Evolutionary conservation across 2,888 invertebrate species (phyloP), one percentile per base, ranked within the genome.

Genomic region (Leptogaster cylindrica): DNA sequence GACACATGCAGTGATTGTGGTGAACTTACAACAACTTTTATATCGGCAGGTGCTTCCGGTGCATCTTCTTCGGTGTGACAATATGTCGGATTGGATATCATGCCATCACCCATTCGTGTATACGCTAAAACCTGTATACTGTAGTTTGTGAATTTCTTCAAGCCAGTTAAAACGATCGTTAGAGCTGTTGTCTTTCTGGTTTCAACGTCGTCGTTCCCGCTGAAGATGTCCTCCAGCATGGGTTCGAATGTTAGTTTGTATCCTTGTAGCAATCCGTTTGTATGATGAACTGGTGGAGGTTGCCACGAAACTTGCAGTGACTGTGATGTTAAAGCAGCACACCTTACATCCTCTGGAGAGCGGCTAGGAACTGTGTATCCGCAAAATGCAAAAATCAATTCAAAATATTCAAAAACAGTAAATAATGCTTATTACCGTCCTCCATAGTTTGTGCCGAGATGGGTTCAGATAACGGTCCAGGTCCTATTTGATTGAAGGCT

Each of bases 61-160:
- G 89, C 92, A 80, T 92, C 92, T 82, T 92, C 91, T 73, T 89
- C 88, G 2, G 92, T 92, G 74, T 87, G 87, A 75, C 92, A 90
- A 77, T 85, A 89, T 31, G 88, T 83, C 0, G 89, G 85, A 69
- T 84, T 81, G 31, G 90, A 88, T 67, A 87, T 79, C 3, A 87
- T 84, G 2, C 92, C 92, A 76, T 91, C 91, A 0, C 92, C 92
- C 74, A 90, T 87, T 76, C 90, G 84, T 0, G 92, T 92, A 77
- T 85, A 90, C 0, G 92, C 91, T 74, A 91, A 77, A 7, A 92
- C 89, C 81, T 91, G 90, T 69, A 92, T 84, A 76, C 90, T 91
- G 79, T 92, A 92, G 80, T 92, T 93, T 28, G 91, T 89, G 78
- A 85, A 92, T 76, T 89, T 90, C 74, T 88, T 84, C 69, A 93